Evolutionary conservation across 2,888 invertebrate species (phyloP).

Genomic region (Andrena minutula): DNA sequence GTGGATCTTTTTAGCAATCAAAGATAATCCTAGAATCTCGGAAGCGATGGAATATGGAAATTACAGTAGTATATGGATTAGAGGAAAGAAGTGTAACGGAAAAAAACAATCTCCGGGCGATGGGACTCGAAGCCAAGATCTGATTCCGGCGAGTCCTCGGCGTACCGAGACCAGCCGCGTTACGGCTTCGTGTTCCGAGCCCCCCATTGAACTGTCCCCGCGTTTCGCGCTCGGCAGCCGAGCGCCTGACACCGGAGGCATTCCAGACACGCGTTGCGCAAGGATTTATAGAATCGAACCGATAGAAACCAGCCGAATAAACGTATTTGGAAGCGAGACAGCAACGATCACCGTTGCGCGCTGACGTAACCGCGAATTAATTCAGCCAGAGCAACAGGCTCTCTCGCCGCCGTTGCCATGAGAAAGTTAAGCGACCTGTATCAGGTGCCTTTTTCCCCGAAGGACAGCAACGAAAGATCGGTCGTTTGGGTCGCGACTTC

Average conservation of each 20-base stretch:
- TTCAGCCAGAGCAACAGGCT: conserved; percentile 76
- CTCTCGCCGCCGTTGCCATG: conserved; percentile 70
- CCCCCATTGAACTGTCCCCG: background rate
- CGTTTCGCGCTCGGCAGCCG: background rate
- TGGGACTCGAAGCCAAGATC: too few species aligned
- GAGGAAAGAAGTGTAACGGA: too few species aligned
- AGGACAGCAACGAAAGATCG: conserved; percentile 62
- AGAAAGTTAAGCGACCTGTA: conserved; percentile 79
- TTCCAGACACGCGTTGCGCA: conserved; percentile 9
- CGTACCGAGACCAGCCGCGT: too few species aligned
- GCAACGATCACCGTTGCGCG: conserved; percentile 40
- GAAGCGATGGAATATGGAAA: too few species aligned
- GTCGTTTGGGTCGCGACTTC: background rate
- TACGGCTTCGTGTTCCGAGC: background rate
- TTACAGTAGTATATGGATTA: too few species aligned
- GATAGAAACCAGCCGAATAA: conserved; percentile 49
- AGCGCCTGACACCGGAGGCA: background rate
- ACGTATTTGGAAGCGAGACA: conserved; percentile 44
- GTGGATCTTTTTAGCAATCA: too few species aligned
- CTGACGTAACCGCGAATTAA: conserved; percentile 80
- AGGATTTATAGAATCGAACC: conserved; percentile 19
- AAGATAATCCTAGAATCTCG: too few species aligned
- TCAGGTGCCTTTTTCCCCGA: conserved; percentile 66
- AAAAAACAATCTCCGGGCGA: too few species aligned
- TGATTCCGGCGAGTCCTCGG: too few species aligned